Evolutionary conservation across 92 coral and sea anemone genomes (phyloP).

Genomic region (Porites evermanni): DNA sequence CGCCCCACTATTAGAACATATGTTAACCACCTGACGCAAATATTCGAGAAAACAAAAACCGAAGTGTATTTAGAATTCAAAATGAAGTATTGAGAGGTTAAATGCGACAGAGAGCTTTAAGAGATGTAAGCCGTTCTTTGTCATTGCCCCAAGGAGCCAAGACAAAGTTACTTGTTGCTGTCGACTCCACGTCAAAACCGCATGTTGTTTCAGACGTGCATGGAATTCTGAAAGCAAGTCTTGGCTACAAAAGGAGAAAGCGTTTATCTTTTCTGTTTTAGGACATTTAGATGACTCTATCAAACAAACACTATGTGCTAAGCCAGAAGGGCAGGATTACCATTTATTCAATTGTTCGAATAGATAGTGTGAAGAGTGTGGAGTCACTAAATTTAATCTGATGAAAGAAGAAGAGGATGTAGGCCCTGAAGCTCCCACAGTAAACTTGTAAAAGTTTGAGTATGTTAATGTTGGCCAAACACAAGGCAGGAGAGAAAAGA

Average conservation of each 20-base stretch:
- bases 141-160: conserved; percentile 39
- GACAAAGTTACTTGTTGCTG: conserved; percentile 71
- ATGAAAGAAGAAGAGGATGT: no score
- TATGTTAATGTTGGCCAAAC: conserved; percentile 29
- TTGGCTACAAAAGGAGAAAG: neutral
- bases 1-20: no score
- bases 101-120: conserved; percentile 72
- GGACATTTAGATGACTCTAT: conserved; percentile 37
- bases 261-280: conserved; percentile 4
- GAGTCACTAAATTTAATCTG: no score
- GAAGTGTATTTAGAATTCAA: no score
- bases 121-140: conserved; percentile 66
- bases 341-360: conserved; percentile 35
- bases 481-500: conserved; percentile 39
- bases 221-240: conserved; percentile 40
- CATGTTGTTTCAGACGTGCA: conserved; percentile 51
- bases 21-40: no score
- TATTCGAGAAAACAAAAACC: no score
- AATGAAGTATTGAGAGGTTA: neutral
- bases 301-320: conserved; percentile 44
- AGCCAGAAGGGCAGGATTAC: conserved; percentile 11
- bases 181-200: conserved; percentile 65
- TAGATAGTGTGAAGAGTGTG: conserved; percentile 30
- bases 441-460: conserved; percentile 50
- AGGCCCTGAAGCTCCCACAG: conserved; percentile 15